Percentiles rank a stretch among this genome's conserved stretches.
Conservation (phyloP, 2,797 vertebrate species). For the Neopelma chrysocephalum region DNA sequence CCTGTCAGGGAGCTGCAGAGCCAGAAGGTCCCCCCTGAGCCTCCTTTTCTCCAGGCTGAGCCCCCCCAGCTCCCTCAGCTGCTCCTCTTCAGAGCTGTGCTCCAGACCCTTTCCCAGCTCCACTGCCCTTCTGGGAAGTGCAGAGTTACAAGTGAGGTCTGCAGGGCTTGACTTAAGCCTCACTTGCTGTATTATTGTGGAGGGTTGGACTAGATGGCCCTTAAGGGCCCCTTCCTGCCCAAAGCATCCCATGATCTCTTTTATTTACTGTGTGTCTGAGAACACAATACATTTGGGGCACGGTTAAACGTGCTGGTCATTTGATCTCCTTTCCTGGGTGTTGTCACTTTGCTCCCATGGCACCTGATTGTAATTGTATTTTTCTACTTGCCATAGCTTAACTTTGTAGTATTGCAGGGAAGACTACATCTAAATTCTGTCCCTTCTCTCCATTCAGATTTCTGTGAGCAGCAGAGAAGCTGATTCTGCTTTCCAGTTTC, state of each 20-base stretch:
- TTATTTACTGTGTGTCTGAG: not conserved
- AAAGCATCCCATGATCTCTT: not conserved
- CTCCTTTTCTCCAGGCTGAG: not conserved
- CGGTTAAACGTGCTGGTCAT: not conserved
- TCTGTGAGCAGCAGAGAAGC: not conserved
- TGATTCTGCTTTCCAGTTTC: not conserved
- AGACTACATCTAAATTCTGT: not conserved
- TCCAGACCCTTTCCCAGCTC: not conserved
- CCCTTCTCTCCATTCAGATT: not conserved
- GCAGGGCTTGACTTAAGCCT: not conserved
- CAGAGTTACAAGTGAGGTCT: not conserved
- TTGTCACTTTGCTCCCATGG: not conserved
- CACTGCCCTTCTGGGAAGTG: not conserved
- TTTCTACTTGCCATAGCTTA: not conserved
- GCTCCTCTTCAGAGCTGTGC: not conserved
- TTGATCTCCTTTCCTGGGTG: not conserved
- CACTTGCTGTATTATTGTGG: fast-evolving
- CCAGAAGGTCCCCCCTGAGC: not conserved
- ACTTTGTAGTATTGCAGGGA: not conserved
- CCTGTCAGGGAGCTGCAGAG: not conserved
- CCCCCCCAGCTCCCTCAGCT: not conserved
- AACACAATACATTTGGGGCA: not conserved
- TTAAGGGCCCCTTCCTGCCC: not conserved
- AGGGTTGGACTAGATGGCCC: not conserved
- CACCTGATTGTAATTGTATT: not conserved